Conservation (phyloP, 2,113 vertebrate genomes). For the Silurus meridionalis region DNA sequence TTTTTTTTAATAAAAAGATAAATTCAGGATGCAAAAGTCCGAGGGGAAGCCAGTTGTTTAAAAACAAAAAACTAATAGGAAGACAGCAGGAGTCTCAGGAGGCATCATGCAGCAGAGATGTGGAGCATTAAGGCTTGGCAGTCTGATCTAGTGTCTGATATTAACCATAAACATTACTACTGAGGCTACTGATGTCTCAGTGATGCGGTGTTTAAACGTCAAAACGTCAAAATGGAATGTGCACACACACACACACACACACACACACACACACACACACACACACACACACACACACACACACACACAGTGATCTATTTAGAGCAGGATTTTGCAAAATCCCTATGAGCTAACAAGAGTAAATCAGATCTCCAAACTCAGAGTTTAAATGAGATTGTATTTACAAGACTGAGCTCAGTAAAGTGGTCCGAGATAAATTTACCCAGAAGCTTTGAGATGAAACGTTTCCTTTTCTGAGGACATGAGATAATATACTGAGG, state of each 20-base stretch:
- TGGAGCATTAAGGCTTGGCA: slow-evolving; percentile 79
- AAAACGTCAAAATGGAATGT: slow-evolving; percentile 11
- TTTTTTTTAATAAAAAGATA: neutral
- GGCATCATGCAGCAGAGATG: slow-evolving; percentile 79
- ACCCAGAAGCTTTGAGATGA: neutral
- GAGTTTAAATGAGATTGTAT: neutral
- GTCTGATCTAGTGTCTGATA: slow-evolving; percentile 69
- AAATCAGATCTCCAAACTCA: no score
- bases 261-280: neutral
- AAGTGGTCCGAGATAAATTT: neutral
- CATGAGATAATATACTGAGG: neutral
- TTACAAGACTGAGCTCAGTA: neutral
- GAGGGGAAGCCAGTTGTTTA: slow-evolving; percentile 28
- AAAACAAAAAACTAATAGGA: slow-evolving; percentile 52
- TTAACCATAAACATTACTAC: slow-evolving; percentile 38
- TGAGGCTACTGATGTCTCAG: slow-evolving; percentile 17
- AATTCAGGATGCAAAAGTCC: slow-evolving; percentile 48
- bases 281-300: neutral
- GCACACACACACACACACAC: slow-evolving; percentile 16
- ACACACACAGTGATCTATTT: neutral
- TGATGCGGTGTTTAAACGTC: neutral
- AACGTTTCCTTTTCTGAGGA: neutral
- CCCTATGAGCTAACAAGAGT: no score
- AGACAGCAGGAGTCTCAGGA: slow-evolving; percentile 69
- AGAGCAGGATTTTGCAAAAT: no score